Evolutionary conservation across 92 coral and sea anemone genomes (phyloP), one percentile per base, ranked within the genome.

Genomic region (Palythoa heliodiscus): DNA sequence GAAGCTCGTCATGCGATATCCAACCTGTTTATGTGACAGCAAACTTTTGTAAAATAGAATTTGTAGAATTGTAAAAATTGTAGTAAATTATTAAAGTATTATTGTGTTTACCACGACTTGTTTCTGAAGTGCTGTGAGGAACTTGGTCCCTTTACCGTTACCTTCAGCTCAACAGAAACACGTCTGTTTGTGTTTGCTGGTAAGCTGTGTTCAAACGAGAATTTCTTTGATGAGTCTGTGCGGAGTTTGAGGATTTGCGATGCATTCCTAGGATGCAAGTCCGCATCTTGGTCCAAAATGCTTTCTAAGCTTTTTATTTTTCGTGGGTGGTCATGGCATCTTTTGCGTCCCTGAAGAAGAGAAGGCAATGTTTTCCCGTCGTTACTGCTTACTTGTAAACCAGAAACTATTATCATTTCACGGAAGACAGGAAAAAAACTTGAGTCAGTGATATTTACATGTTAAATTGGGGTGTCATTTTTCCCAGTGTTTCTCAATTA

Each of bases 161-260:
- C 74, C 57, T 80, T 80, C 24, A 80, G 75, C 61, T 80, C 73
- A 24, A 80, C 84, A 22, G 74, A 80, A 50, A 80, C 61, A 13
- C 66, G 74, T 48, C 55, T 73, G 84, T 23, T 16, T 20, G 48
- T 64, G 15, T 40, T 19, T 80, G 4, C 55, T 13, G 84, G 84
- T 22, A 80, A 19, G 25, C 37, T 48, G 22, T 67, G 74, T 12
- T 80, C 75, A 50, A 80, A 43, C 11, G 64, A 43, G 29, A 80
- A 64, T 3, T 23, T 54, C 47, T 66, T 64, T 19, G 84, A 24
- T 17, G 22, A 3, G 29, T 48, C 24, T 67, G 37, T 43, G 29
- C 47, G 5, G 61, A 23, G 58, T 22, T 9, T 20, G 54, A 16
- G 20, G 61, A n/a, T 25, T 67, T 47, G 52, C 12, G 40, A 2